These are phyloP conservation scores for Catocala fraxini DNA, from an alignment of 2,888 invertebrate species.

Conservation along the genomic window DNA sequence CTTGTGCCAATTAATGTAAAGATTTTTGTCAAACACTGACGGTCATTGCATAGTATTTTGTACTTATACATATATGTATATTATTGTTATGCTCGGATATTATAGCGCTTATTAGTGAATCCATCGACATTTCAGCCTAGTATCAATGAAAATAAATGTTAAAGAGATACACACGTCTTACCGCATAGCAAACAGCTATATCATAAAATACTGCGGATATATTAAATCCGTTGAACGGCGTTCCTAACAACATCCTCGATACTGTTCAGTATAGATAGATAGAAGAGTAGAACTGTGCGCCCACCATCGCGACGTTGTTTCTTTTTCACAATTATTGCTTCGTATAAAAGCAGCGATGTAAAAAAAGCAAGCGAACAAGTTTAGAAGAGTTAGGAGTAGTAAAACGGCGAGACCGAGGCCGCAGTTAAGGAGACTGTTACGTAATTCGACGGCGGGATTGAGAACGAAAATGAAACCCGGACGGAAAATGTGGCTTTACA, in stretches of 20 bases:
- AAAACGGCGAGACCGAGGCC: conserved; percentile 24
- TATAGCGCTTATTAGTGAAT: too few species aligned
- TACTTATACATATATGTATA: too few species aligned
- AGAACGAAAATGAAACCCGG: conserved; percentile 48
- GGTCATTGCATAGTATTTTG: too few species aligned
- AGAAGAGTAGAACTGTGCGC: conserved; percentile 11
- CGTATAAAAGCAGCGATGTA: conserved; percentile 38
- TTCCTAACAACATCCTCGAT: not conserved
- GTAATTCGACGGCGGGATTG: conserved; percentile 38
- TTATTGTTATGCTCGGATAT: too few species aligned
- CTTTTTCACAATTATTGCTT: conserved; percentile 20
- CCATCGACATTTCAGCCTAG: too few species aligned
- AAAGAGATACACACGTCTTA: not conserved
- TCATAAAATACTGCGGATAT: conserved; percentile 8
- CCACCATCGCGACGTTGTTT: conserved; percentile 18
- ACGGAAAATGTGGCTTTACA: conserved; percentile 31
- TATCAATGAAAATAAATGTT: too few species aligned
- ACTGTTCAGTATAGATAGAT: not conserved
- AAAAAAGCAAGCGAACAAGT: conserved; percentile 35
- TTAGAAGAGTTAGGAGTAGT: conserved; percentile 22
- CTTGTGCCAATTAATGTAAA: too few species aligned
- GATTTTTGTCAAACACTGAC: too few species aligned
- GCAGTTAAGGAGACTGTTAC: conserved; percentile 43
- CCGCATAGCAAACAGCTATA: not conserved
- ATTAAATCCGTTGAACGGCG: not conserved